Evolutionary conservation across 2,113 vertebrate genomes (phyloP).

Genomic region (Cricetomys ansorgei): DNA sequence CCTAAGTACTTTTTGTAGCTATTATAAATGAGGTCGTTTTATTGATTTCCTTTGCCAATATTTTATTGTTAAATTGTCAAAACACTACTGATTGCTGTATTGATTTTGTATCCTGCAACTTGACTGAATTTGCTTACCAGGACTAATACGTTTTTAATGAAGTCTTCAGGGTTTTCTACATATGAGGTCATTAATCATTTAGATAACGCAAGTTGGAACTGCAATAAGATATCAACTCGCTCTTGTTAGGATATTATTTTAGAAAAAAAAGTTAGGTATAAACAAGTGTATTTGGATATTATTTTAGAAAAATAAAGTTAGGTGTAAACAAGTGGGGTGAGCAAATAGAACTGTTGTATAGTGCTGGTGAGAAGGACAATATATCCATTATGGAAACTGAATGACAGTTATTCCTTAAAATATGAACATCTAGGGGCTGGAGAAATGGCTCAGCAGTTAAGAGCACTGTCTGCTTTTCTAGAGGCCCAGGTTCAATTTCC

Average conservation of each 20-base stretch:
- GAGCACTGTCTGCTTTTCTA: background rate
- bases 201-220: background rate
- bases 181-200: background rate
- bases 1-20: background rate
- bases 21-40: background rate
- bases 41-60: conserved; percentile 25
- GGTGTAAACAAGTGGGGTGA: background rate
- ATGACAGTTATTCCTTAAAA: background rate
- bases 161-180: background rate
- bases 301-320: background rate
- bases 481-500: background rate
- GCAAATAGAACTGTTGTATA: background rate
- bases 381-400: background rate
- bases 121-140: background rate
- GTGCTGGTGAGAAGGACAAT: background rate
- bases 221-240: background rate
- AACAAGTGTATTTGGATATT: too few relatives aligned
- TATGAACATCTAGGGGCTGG: background rate
- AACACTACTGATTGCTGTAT: conserved; percentile 3
- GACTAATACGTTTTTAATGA: background rate
- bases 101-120: background rate
- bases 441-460: background rate
- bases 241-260: background rate
- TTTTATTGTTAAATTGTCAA: conserved; percentile 10
- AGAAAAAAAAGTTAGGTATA: background rate